These are phyloP conservation scores for Philopedon plagiatum DNA, from an alignment of 2,888 invertebrate species.

Conservation along the genomic window DNA sequence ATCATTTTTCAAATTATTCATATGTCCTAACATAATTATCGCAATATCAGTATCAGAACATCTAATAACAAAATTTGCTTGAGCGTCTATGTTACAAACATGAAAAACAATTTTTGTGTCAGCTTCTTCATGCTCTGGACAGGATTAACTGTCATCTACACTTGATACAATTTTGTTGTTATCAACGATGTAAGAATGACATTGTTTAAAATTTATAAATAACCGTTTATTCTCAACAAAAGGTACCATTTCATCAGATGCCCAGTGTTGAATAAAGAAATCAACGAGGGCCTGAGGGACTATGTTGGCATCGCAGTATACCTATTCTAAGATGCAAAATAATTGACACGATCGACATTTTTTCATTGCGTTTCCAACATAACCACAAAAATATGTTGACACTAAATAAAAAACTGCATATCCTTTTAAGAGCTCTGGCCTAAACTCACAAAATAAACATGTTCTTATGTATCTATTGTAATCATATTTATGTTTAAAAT, in stretches of 20 bases:
- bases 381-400: no score
- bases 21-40: slow-evolving; percentile 55
- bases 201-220: not conserved
- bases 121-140: slow-evolving; percentile 51
- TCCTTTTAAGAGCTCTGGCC: no score
- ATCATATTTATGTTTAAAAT: no score
- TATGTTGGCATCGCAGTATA: no score
- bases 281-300: slow-evolving; percentile 32
- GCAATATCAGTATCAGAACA: slow-evolving; percentile 54
- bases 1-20: slow-evolving; percentile 52
- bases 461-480: no score
- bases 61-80: no score
- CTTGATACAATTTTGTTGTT: slow-evolving; percentile 43
- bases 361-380: no score
- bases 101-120: slow-evolving; percentile 51
- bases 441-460: no score
- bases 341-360: no score
- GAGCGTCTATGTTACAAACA: slow-evolving; percentile 44
- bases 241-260: slow-evolving; percentile 54
- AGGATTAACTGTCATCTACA: slow-evolving; percentile 43
- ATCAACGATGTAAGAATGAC: slow-evolving; percentile 37
- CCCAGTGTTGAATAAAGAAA: slow-evolving; percentile 58
- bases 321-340: no score
- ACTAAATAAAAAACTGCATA: no score
- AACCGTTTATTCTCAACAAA: slow-evolving; percentile 40